Evolutionary conservation across 2,113 vertebrate genomes (phyloP), one percentile per base, ranked within the genome.

Genomic region (Cavia aperea): DNA sequence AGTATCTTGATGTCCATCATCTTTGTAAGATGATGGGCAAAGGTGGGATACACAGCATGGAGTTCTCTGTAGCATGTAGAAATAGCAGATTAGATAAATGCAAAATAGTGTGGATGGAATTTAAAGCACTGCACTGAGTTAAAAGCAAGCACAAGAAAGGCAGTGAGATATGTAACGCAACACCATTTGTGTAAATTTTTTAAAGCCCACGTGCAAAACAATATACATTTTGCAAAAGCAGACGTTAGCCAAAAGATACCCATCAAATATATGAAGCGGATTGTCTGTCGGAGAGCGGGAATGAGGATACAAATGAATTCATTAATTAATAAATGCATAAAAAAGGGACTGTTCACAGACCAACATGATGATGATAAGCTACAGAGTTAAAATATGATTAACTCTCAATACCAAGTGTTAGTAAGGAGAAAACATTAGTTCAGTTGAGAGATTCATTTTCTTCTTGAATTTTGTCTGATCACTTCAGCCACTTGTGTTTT

Each of bases 201-300:
- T 1, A 93, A 93, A 89, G 68, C 49, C 56, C 15, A 36, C 13
- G 33, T 36, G 51, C 72, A 85, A 87, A 91, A 88, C 60, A 81
- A 24, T 70, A 86, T 51, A 39, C 39, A 63, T 94, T 90, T 94
- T 88, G 65, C 33, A 92, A 93, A 86, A 94, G 83, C 36, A 72
- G 63, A 89, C 54, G 92, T 49, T 18, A 94, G 89, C 36, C 86
- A 93, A 90, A 95, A 94, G 87, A 88, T 54, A 56, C 43, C 66
- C 62, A 39, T 65, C 66, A 90, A 58, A 88, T 75, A 73, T 78
- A 13, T 85, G 66, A 90, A 36, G 46, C 68, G 56, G 85, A 78
- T 33, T 91, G 72, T 36, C 78, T 92, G 0, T 62, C 60, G 65
- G 21, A 85, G 66, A 95, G 4, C 60, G 72, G 5, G 36, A 81